These are phyloP conservation scores for Heptascelio sp. DNA, from an alignment of 2,888 invertebrate genomes.

Conservation along the genomic window DNA sequence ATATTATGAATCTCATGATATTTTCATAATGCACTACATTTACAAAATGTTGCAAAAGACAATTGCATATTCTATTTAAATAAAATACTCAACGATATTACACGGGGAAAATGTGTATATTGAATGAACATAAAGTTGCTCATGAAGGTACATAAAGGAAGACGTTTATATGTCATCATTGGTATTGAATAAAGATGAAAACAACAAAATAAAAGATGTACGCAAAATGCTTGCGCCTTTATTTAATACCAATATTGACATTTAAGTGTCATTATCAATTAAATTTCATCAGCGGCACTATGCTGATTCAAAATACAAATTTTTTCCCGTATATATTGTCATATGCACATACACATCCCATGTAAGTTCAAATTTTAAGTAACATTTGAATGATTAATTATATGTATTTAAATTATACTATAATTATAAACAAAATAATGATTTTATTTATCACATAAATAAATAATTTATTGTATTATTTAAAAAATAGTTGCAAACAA, in stretches of 20 bases:
- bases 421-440: conserved; percentile 3
- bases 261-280: too few species aligned
- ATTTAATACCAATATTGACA: too few species aligned
- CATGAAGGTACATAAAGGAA: too few species aligned
- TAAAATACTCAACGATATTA: neutral
- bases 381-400: neutral
- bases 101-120: neutral
- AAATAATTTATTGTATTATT: neutral
- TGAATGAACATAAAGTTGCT: too few species aligned
- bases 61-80: neutral
- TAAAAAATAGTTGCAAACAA: neutral
- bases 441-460: conserved; percentile 1
- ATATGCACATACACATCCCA: too few species aligned
- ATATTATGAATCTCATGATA: neutral
- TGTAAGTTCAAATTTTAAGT: neutral
- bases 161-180: too few species aligned
- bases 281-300: too few species aligned
- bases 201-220: too few species aligned
- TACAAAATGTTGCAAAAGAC: neutral
- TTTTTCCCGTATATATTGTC: too few species aligned
- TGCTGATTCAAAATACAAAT: too few species aligned
- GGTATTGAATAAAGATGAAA: too few species aligned
- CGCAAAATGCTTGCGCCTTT: too few species aligned
- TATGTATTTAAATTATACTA: neutral
- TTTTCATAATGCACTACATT: conserved; percentile 2